These are phyloP conservation scores for Anguilla japonica DNA, from an alignment of 2,113 vertebrate species.

Conservation along the genomic window DNA sequence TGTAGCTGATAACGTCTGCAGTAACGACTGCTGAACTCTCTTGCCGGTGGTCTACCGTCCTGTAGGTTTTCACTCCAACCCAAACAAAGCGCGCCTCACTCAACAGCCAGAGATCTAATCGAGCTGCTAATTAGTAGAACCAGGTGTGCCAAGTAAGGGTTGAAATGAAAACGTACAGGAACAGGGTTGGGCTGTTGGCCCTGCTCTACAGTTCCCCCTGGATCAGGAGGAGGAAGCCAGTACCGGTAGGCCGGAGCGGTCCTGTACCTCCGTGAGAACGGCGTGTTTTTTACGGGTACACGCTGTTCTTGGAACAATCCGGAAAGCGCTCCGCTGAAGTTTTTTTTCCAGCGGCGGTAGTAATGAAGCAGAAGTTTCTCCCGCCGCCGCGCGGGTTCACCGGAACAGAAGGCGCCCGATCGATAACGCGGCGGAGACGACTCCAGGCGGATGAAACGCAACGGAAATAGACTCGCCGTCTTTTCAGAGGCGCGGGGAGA, in stretches of 20 bases:
- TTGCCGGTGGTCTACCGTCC: too few relatives aligned
- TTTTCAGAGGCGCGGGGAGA: conserved; percentile 63
- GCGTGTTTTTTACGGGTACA: not conserved
- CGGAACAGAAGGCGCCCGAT: conserved; percentile 66
- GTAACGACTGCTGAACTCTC: too few relatives aligned
- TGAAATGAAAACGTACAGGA: too few relatives aligned
- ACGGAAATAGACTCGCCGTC: conserved; percentile 72
- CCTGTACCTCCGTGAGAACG: not conserved
- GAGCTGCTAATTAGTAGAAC: too few relatives aligned
- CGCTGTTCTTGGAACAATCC: not conserved
- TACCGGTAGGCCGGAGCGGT: not conserved
- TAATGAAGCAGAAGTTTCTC: not conserved
- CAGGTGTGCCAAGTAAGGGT: too few relatives aligned
- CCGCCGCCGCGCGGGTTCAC: conserved; percentile 25
- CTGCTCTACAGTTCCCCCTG: not conserved
- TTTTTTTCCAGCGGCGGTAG: not conserved
- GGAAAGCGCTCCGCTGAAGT: not conserved
- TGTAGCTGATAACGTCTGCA: too few relatives aligned
- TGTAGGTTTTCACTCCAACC: too few relatives aligned
- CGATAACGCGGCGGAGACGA: conserved; percentile 66
- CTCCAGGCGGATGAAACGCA: conserved; percentile 64
- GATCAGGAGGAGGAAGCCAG: not conserved
- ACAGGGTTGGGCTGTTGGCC: too few relatives aligned
- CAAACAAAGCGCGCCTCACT: too few relatives aligned
- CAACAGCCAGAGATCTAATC: too few relatives aligned